phyloP scores from a whole-genome alignment of 2,113 vertebrate genomes.

The Lipotes vexillifer region DNA sequence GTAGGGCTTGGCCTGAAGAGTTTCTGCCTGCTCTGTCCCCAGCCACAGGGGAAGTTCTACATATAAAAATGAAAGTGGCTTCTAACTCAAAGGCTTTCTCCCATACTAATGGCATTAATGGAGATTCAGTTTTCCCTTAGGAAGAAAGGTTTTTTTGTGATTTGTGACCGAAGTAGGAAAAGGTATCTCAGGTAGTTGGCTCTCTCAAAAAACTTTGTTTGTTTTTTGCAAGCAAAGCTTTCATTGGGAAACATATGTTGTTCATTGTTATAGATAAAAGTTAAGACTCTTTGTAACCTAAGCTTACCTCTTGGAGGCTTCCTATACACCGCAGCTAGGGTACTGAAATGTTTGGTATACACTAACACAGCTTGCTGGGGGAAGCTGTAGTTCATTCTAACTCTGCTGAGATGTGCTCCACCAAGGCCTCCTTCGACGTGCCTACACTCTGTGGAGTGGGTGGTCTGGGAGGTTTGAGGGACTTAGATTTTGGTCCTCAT shows the following conservation, averaged over 20 bases:
- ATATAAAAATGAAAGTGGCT: not conserved
- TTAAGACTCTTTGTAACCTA: not conserved
- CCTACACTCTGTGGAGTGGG: not conserved
- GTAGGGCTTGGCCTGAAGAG: not conserved
- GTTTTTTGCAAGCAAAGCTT: not conserved
- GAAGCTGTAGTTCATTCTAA: not conserved
- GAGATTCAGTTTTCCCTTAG: not conserved
- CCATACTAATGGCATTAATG: not conserved
- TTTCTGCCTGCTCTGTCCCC: not conserved
- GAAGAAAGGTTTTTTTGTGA: not conserved
- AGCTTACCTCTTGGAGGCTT: not conserved
- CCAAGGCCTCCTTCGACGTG: rapidly evolving
- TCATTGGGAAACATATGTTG: not conserved
- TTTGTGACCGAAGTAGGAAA: not conserved
- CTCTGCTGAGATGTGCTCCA: not conserved
- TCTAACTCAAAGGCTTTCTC: not conserved
- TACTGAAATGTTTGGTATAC: too few relatives aligned
- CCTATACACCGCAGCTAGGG: not conserved
- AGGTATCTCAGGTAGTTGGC: not conserved
- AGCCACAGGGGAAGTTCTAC: not conserved
- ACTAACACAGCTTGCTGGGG: not conserved
- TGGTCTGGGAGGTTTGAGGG: not conserved
- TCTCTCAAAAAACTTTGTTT: not conserved
- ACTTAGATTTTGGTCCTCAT: not conserved
- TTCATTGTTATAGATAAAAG: not conserved